A percentile compares a stretch with the other conserved stretches of the same genome.
Evolutionary conservation across 2,888 invertebrate species (phyloP).

Genomic region (Drosophila picticornis): DNA sequence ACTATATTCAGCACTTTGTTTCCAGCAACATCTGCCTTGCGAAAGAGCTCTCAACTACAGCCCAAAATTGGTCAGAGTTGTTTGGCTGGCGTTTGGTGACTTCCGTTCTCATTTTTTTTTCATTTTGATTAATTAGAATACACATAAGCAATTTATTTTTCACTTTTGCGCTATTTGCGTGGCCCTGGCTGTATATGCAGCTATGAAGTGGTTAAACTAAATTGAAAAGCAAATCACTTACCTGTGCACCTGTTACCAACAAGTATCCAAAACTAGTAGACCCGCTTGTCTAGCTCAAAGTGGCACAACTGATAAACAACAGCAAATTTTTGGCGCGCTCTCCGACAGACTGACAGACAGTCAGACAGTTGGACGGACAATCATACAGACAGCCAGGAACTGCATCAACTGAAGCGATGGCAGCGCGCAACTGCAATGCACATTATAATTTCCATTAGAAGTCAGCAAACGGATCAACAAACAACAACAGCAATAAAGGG

Average conservation of each 20-base stretch:
- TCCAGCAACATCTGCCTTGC: neutral
- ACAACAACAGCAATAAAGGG: conserved; percentile 17
- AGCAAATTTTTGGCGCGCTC: conserved; percentile 58
- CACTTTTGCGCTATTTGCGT: neutral
- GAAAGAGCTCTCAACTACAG: neutral
- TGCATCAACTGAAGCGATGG: conserved; percentile 50
- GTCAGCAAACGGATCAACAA: conserved; percentile 52
- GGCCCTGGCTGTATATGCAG: neutral
- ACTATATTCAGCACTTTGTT: neutral
- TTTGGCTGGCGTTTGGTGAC: neutral
- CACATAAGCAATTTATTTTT: neutral
- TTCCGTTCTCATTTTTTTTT: neutral
- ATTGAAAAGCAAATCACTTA: neutral
- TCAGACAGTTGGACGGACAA: conserved; percentile 4
- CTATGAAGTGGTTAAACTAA: neutral
- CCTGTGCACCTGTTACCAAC: neutral
- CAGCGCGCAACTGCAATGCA: conserved; percentile 65
- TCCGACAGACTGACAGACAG: conserved; percentile 32
- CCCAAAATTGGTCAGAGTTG: neutral
- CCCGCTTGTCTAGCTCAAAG: conserved; percentile 6
- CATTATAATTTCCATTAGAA: conserved; percentile 79
- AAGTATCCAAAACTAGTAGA: conserved; percentile 20
- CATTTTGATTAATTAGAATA: neutral
- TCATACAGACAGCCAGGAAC: conserved; percentile 12
- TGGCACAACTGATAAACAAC: conserved; percentile 56